Evolutionary conservation across 2,113 vertebrate species (phyloP), one percentile per base, ranked within the genome.

Genomic region (Prietella phreatophila): DNA sequence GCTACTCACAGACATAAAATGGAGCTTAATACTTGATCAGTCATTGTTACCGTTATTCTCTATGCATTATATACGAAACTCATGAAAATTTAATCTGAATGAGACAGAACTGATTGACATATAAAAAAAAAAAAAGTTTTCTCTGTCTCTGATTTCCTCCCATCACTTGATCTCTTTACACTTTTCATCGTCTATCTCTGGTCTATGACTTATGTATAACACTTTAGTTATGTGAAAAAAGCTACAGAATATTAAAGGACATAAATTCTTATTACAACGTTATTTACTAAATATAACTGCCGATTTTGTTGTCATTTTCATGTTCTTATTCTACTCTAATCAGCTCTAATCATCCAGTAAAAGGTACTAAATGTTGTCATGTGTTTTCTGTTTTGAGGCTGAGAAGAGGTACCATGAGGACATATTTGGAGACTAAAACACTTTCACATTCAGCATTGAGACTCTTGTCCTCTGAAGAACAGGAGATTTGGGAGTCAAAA

Each of bases 331-430:
- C 5, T 58, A 33, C 19, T 47, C 42, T 47, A 47, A 47, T 47
- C n/a, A 42, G n/a, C 2, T 36, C 56, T 20, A 36, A 82, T 60
- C 9, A 47, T 47, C 8, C 60, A 50, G 33, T 82, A 22, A 17
- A 83, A 27, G 39, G 22, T 55, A 69, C 42, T 67, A 84, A 39
- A 75, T 27, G 3, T 47, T 47, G 5, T 47, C 5, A 13, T 58
- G n/a, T 80, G 11, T n/a, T 78, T 81, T 85, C n/a, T 85, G 20
- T 91, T 84, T 87, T 19, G 91, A 97, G 97, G 93, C 75, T 86
- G 93, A 97, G 85, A 96, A 95, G 88, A 93, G 95, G 80, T 97
- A 97, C 87, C 96, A 97, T 8, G 96, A 97, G 87, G 96, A 97
- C 60, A 95, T 97, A 83, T 97, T 97, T 87, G 95, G 96, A 84